Conservation (phyloP, 1,140 invertebrate species). For the Bicyclus anynana region DNA sequence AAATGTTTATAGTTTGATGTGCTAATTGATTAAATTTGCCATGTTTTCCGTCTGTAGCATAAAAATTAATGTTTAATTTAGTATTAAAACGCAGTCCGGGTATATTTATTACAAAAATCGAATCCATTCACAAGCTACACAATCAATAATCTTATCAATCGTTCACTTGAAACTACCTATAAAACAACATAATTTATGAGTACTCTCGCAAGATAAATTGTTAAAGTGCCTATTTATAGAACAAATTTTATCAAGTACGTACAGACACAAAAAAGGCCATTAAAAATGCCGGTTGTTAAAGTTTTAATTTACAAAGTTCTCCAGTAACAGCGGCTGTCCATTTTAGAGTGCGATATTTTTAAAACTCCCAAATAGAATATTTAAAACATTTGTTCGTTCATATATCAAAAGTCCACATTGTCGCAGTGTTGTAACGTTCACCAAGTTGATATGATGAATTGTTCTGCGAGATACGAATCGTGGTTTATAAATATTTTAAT, state of each 20-base stretch:
- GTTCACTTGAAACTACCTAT: not conserved
- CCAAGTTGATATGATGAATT: constrained; percentile 1
- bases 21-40: too few relatives aligned
- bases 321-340: constrained; percentile 23
- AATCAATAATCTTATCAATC: not conserved
- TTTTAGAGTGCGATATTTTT: constrained; percentile 26
- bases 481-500: not conserved
- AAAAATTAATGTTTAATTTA: too few relatives aligned
- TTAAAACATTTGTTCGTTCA: constrained; percentile 25
- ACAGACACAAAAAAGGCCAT: constrained; percentile 19
- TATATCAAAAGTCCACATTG: constrained; percentile 14
- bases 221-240: constrained; percentile 17
- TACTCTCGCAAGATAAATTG: constrained; percentile 5
- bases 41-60: too few relatives aligned
- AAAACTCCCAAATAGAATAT: constrained; percentile 30
- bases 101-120: too few relatives aligned
- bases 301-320: constrained; percentile 27
- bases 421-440: constrained; percentile 8
- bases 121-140: too few relatives aligned
- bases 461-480: not conserved
- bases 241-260: constrained; percentile 18
- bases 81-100: too few relatives aligned
- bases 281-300: constrained; percentile 24
- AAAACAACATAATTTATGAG: constrained; percentile 14
- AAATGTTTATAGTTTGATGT: too few relatives aligned